These are phyloP conservation scores for Acomys russatus DNA, from an alignment of 2,797 vertebrate genomes.

Conservation along the genomic window DNA sequence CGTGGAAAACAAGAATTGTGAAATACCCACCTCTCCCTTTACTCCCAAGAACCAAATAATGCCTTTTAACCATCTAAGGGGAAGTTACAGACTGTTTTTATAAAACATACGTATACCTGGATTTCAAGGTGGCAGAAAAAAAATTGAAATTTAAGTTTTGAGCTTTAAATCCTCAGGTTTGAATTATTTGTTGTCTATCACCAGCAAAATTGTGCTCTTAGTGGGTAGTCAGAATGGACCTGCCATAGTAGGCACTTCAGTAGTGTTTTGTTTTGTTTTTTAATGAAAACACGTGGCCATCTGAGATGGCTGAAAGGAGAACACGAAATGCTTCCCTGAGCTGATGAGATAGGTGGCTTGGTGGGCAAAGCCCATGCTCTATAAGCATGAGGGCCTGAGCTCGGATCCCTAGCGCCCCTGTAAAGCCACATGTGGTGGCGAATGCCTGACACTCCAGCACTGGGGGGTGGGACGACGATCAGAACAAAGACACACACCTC, in stretches of 20 bases:
- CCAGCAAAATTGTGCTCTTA: neutral
- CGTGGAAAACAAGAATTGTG: conserved; percentile 40
- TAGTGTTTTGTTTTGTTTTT: neutral
- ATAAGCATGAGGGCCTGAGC: neutral
- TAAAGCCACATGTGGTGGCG: neutral
- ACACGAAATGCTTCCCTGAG: neutral
- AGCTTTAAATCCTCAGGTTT: conserved; percentile 35
- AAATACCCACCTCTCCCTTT: conserved; percentile 47
- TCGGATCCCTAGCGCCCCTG: neutral
- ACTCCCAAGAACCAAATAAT: conserved; percentile 27
- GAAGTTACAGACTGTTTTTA: conserved; percentile 63
- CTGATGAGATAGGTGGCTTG: too few relatives aligned
- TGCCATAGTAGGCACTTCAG: neutral
- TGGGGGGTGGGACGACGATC: neutral
- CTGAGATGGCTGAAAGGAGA: neutral
- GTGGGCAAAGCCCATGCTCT: neutral
- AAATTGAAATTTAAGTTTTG: neutral
- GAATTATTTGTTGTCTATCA: neutral
- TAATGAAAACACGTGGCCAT: neutral
- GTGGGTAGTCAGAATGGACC: neutral
- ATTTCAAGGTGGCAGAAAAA: conserved; percentile 39
- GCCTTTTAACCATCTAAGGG: conserved; percentile 60
- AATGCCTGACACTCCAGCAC: neutral
- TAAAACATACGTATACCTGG: conserved; percentile 13
- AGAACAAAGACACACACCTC: neutral